Percentiles rank a stretch among this genome's conserved stretches.
These are phyloP conservation scores for Myotis daubentonii DNA, from an alignment of 2,797 vertebrate species.

Conservation along the genomic window DNA sequence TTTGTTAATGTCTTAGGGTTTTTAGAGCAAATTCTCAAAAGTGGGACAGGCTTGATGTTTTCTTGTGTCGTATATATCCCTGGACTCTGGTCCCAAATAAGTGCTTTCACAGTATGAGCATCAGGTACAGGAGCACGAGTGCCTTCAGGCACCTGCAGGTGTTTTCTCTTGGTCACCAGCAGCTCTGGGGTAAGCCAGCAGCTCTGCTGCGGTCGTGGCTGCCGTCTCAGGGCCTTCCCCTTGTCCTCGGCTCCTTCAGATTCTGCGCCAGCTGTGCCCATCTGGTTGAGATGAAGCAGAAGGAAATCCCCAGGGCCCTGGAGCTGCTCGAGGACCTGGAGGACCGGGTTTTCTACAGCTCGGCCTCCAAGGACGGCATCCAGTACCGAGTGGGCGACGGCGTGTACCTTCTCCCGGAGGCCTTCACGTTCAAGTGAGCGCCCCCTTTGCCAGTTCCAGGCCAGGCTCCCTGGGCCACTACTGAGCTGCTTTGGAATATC, in stretches of 20 bases:
- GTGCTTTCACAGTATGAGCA: not conserved
- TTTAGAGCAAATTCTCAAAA: not conserved
- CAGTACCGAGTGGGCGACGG: constrained; percentile 92
- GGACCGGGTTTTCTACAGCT: constrained; percentile 87
- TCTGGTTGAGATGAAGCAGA: constrained; percentile 88
- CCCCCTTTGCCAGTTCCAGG: not conserved
- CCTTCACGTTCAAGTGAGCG: constrained; percentile 92
- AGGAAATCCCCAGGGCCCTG: constrained; percentile 86
- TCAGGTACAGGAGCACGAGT: too few relatives aligned
- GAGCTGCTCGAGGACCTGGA: constrained; percentile 88
- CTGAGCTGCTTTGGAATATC: not conserved
- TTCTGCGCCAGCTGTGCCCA: constrained; percentile 93
- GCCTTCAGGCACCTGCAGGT: not conserved
- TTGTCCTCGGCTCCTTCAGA: constrained; percentile 75
- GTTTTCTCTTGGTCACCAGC: not conserved
- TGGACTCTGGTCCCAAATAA: constrained; percentile 1
- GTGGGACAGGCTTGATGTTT: not conserved
- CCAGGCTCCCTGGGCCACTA: not conserved
- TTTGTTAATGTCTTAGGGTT: not conserved
- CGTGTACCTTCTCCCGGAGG: constrained; percentile 92
- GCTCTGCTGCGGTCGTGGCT: rapidly evolving
- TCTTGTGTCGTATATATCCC: not conserved
- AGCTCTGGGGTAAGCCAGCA: not conserved
- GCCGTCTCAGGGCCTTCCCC: not conserved
- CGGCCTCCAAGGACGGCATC: constrained; percentile 90